Percentiles rank a stretch among this genome's conserved stretches.
Conservation (phyloP, 1,140 invertebrate genomes). For the Psilanteris sp. region DNA sequence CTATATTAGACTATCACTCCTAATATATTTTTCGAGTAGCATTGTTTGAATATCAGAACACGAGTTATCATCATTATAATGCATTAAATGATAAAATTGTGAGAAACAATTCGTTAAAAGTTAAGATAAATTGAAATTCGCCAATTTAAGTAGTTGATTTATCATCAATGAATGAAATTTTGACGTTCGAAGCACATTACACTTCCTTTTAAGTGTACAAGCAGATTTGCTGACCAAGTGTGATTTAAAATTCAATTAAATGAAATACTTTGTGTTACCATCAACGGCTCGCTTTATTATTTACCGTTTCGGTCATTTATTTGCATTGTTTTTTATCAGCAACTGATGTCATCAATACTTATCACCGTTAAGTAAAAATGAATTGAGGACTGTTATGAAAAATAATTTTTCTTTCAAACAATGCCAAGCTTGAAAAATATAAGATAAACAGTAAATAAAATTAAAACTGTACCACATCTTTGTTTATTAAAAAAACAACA, state of each 20-base stretch:
- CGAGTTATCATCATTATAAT: constrained; percentile 1
- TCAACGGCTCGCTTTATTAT: not conserved
- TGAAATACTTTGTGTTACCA: too few species aligned
- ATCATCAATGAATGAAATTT: not conserved
- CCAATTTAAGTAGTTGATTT: constrained; percentile 1
- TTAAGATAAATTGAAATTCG: not conserved
- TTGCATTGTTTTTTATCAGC: constrained; percentile 1
- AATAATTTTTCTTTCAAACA: not conserved
- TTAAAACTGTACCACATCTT: not conserved
- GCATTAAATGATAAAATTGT: constrained; percentile 9
- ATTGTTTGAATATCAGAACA: constrained; percentile 9
- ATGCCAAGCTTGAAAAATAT: not conserved
- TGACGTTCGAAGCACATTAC: not conserved
- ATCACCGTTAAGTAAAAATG: not conserved
- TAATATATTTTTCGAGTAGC: not conserved
- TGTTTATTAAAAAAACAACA: too few species aligned
- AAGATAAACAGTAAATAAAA: too few species aligned
- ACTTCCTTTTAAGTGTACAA: too few species aligned
- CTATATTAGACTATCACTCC: too few species aligned
- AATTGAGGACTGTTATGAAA: not conserved
- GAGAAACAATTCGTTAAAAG: constrained; percentile 2
- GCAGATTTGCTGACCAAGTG: not conserved
- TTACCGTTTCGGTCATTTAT: constrained; percentile 3
- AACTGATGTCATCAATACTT: constrained; percentile 7
- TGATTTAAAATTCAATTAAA: too few species aligned